Percentiles rank a stretch among this genome's conserved stretches.
These are phyloP conservation scores for Chondrilla cf. caribensis DNA, from an alignment of 37 sponge, comb jelly and placozoan species.

Conservation along the genomic window DNA sequence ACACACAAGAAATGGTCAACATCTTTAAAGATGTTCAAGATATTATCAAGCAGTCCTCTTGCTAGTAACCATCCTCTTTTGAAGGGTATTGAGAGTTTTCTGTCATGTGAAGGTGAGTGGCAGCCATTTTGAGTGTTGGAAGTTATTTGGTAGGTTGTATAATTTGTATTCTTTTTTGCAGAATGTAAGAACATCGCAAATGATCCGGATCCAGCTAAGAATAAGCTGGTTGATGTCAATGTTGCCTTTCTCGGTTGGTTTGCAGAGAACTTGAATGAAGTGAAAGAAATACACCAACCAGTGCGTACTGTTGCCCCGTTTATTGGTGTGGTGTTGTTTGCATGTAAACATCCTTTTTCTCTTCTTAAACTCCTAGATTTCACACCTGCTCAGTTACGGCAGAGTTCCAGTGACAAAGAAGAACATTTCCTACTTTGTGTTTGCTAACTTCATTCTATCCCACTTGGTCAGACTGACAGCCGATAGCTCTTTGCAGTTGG, in stretches of 20 bases:
- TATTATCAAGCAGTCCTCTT: constrained; percentile 25
- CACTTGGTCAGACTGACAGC: constrained; percentile 17
- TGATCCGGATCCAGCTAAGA: not conserved
- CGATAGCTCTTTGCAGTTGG: not conserved
- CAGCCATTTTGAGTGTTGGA: not conserved
- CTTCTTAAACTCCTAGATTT: no score
- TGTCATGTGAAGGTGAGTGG: constrained; percentile 16
- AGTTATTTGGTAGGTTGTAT: not conserved
- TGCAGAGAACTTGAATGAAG: not conserved
- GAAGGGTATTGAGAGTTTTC: not conserved
- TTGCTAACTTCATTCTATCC: not conserved
- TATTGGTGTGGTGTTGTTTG: no score
- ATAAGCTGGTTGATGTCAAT: constrained; percentile 2
- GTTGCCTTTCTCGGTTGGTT: constrained; percentile 6
- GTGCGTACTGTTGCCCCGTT: not conserved
- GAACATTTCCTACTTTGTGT: not conserved
- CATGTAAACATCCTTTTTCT: no score
- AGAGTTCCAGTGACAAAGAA: not conserved
- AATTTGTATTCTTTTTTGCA: not conserved
- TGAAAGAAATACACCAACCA: not conserved
- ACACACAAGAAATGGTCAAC: constrained; percentile 8
- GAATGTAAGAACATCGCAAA: not conserved
- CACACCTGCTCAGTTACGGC: no score
- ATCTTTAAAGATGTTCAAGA: not conserved
- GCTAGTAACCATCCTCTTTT: constrained; percentile 31